Evolutionary conservation across 1,140 invertebrate genomes (phyloP), one percentile per base, ranked within the genome.

Genomic region (Drosophila bocqueti): DNA sequence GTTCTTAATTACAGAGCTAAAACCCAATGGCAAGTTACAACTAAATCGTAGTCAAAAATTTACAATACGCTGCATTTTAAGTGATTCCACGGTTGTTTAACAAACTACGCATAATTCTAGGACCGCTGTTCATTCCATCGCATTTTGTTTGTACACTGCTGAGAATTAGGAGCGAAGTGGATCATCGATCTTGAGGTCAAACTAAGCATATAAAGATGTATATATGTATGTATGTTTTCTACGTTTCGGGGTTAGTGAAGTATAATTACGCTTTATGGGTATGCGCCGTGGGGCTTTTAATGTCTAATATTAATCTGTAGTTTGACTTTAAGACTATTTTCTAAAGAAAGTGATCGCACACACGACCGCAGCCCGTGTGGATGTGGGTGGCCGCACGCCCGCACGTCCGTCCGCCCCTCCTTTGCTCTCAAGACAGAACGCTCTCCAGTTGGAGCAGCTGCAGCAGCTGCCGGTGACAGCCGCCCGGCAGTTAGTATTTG

Each of bases 401-500:
- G n/a, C 38, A 42, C 69, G 46, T 52, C 52, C 45, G 16, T 52
- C 52, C 45, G 16, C 24, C 43, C 43, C 55, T 55, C 38, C 43
- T 69, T 74, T 55, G 64, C 68, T 69, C 40, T 82, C 46, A 80
- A 65, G 76, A 61, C 76, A 79, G 49, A 60, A 87, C 83, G 68
- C 66, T 68, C 21, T 87, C 83, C 76, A 87, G 66, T 73, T 87
- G 83, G 72, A 87, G 72, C 64, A 83, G 72, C 47, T 86, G 83
- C 50, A 86, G 78, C 82, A 83, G 62, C 62, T 87, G 79, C 47
- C 65, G 65, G 42, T 83, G 81, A 63, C 73, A 78, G 69, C 62
- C 66, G 76, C 81, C 52, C 81, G 81, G 80, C 66, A 87, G 84
- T 91, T 92, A 92, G 81, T 92, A 92, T 75, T 92, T 92, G 75